phyloP scores from a whole-genome alignment of 2,113 vertebrate species.

The Tragelaphus strepsiceros region DNA sequence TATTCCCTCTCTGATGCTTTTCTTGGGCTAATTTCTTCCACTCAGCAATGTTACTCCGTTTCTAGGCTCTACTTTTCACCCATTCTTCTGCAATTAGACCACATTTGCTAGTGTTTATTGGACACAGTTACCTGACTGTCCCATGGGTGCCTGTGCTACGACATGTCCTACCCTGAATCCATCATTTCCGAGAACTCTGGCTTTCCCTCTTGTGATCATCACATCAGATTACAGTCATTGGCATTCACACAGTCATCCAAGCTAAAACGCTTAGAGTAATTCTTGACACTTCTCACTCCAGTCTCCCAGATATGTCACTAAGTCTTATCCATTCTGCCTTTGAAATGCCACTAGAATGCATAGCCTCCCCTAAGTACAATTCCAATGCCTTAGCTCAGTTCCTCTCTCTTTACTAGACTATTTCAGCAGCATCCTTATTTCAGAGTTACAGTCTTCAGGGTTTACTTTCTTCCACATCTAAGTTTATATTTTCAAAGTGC shows the following conservation, averaged over 20 bases:
- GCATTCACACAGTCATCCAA: neutral
- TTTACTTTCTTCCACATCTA: neutral
- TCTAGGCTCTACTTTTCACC: neutral
- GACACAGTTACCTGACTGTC: neutral
- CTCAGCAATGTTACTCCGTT: neutral
- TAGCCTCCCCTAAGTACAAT: neutral
- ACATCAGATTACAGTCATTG: neutral
- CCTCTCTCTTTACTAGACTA: neutral
- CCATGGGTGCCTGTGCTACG: rapidly evolving
- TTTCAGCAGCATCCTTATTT: neutral
- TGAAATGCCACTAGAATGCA: neutral
- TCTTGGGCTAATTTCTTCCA: neutral
- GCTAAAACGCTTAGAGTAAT: neutral
- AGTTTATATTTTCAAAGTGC: neutral
- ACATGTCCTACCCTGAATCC: neutral
- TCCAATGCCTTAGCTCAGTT: neutral
- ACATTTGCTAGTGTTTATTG: neutral
- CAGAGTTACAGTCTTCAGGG: neutral
- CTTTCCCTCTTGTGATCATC: neutral
- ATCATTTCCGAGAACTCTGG: neutral
- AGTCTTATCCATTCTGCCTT: neutral
- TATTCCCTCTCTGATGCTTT: neutral
- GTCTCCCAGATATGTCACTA: neutral
- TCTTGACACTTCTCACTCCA: neutral
- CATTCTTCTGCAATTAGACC: neutral